These are phyloP conservation scores for Spea multiplicata DNA, from an alignment of 2,113 vertebrate species.

Conservation along the genomic window DNA sequence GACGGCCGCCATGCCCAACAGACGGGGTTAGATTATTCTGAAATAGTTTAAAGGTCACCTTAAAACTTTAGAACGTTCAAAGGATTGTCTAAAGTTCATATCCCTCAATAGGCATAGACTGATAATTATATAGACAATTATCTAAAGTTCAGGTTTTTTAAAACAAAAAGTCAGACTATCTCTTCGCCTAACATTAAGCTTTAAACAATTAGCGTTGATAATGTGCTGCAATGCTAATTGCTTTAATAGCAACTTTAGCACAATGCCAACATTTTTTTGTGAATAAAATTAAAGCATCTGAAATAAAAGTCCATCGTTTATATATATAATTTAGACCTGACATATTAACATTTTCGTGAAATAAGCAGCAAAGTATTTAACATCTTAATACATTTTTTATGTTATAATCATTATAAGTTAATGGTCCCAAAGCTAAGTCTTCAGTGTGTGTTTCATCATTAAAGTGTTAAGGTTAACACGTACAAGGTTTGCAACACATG, in stretches of 20 bases:
- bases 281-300: conserved; percentile 26
- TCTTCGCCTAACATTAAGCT: conserved; percentile 47
- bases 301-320: conserved; percentile 39
- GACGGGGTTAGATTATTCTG: conserved; percentile 53
- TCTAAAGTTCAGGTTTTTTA: conserved; percentile 62
- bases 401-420: conserved; percentile 28
- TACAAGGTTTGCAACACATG: background rate
- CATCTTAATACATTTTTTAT: conserved; percentile 18
- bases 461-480: conserved; percentile 21
- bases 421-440: conserved; percentile 13
- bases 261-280: conserved; percentile 39
- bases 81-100: conserved; percentile 65
- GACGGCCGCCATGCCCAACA: background rate
- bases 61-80: conserved; percentile 61
- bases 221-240: conserved; percentile 40
- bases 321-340: conserved; percentile 40
- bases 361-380: conserved; percentile 37
- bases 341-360: conserved; percentile 40
- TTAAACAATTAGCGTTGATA: conserved; percentile 49
- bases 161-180: conserved; percentile 43
- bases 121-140: conserved; percentile 59
- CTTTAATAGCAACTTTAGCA: conserved; percentile 47
- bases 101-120: conserved; percentile 56
- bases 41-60: conserved; percentile 57
- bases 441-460: conserved; percentile 7